Evolutionary conservation across 2,888 invertebrate species (phyloP), one percentile per base, ranked within the genome.

Genomic region (Nymphalis polychloros): DNA sequence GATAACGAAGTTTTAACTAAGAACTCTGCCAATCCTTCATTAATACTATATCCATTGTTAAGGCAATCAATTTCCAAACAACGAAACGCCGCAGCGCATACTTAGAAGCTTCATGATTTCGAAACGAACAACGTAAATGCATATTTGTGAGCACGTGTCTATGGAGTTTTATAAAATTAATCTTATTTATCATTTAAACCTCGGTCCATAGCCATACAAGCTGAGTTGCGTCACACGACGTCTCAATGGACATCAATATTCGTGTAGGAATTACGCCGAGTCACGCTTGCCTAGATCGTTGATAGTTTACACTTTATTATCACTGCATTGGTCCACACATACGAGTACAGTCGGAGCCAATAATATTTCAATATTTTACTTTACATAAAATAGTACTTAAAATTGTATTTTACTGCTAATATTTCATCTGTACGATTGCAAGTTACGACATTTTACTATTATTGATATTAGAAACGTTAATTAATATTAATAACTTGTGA

Each of bases 301-400:
- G 62, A 67, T 57, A 67, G 55, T 62, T 62, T 62, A 61, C 66
- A 55, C 61, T 67, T 62, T 53, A 67, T 67, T 67, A 67, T 48
- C 20, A 46, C 35, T 53, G 53, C 23, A 13, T 52, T 52, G 20
- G 55, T 35, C n/a, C 61, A 55, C 55, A 59, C 57, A 47, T 64
- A 65, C 52, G 10, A 13, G 46, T 46, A 57, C 47, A 57, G 57
- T 57, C 57, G 5, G 35, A 2, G 57, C 8, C 35, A 19, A 27
- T 59, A 20, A 8, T 47, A 60, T 53, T 31, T 20, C 13, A n/a
- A 41, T 63, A 57, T 62, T 41, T 19, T n/a, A n/a, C n/a, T n/a
- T n/a, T n/a, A n/a, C n/a, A n/a, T n/a, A n/a, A n/a, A n/a, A n/a
- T n/a, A n/a, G n/a, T n/a, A n/a, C n/a, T n/a, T n/a, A n/a, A n/a